Percentiles rank a stretch among this genome's conserved stretches.
Conservation (phyloP, 2,797 vertebrate genomes). For the Phoxinus dragarum region DNA sequence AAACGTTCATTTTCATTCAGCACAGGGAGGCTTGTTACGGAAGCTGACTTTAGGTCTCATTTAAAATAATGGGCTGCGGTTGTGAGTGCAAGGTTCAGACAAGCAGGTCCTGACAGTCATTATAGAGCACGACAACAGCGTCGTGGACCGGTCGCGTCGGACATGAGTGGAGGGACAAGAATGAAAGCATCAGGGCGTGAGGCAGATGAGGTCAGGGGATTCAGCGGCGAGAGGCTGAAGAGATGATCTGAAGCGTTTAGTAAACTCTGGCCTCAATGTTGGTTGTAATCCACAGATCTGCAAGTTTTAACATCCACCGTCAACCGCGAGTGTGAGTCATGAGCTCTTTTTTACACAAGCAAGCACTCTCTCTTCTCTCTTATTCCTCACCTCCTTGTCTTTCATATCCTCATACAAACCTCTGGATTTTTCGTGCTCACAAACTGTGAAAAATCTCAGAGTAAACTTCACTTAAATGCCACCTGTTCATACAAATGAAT, state of each 20-base stretch:
- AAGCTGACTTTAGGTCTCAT: conserved; percentile 51
- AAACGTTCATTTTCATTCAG: conserved; percentile 60
- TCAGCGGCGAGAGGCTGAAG: background rate
- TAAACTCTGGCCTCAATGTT: conserved; percentile 13
- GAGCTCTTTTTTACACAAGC: conserved; percentile 12
- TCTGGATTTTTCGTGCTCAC: background rate
- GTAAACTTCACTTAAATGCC: background rate
- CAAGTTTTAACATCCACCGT: conserved; percentile 12
- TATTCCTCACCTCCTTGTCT: conserved; percentile 19
- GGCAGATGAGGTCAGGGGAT: conserved; percentile 33
- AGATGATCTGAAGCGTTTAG: conserved; percentile 21
- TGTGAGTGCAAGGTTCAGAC: conserved; percentile 57
- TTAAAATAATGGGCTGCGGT: conserved; percentile 72
- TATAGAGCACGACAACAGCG: conserved; percentile 36
- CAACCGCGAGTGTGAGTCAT: conserved; percentile 35
- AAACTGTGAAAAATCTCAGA: background rate
- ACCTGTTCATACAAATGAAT: background rate
- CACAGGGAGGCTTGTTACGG: conserved; percentile 59
- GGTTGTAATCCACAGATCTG: conserved; percentile 26
- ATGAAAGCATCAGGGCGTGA: conserved; percentile 35
- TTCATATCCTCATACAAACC: conserved; percentile 44
- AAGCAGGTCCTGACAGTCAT: conserved; percentile 63
- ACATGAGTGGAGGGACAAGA: conserved; percentile 36
- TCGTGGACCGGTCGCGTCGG: conserved; percentile 32
- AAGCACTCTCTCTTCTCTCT: conserved; percentile 46